Conservation (phyloP, 2,888 invertebrate species). For the Epiblema foenella region DNA sequence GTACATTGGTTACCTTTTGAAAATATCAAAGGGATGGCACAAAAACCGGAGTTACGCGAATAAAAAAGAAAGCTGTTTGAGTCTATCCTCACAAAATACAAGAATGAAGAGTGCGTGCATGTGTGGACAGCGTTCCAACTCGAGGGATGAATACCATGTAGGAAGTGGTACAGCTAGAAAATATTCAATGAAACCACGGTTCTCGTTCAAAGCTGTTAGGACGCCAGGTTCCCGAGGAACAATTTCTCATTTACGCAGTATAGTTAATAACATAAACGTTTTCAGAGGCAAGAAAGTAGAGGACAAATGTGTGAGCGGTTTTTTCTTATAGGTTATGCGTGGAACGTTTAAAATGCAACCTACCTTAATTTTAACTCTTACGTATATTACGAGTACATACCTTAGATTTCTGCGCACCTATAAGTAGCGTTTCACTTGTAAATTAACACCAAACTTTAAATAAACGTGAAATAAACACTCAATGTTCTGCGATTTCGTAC, state of each 20-base stretch:
- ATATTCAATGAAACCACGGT: conserved; percentile 39
- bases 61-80: background rate
- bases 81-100: background rate
- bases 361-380: conserved; percentile 28
- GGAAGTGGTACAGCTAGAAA: conserved; percentile 25
- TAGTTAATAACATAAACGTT: conserved; percentile 7
- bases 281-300: conserved; percentile 17
- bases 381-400: conserved; percentile 57
- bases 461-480: conserved; percentile 76
- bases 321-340: conserved; percentile 55
- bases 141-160: conserved; percentile 21
- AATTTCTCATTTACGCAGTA: conserved; percentile 35
- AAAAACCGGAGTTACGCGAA: background rate
- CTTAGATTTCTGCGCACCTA: conserved; percentile 56
- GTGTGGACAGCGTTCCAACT: background rate
- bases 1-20: background rate
- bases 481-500: conserved; percentile 52
- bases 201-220: background rate
- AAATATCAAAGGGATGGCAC: background rate
- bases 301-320: conserved; percentile 32
- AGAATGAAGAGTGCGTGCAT: conserved; percentile 11
- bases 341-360: conserved; percentile 30
- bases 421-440: conserved; percentile 71
- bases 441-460: conserved; percentile 77
- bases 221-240: background rate